Percentiles rank a stretch among this genome's conserved stretches.
Conservation (phyloP, 64 coral and sea anemone species). For the Catalaphyllia jardinei region DNA sequence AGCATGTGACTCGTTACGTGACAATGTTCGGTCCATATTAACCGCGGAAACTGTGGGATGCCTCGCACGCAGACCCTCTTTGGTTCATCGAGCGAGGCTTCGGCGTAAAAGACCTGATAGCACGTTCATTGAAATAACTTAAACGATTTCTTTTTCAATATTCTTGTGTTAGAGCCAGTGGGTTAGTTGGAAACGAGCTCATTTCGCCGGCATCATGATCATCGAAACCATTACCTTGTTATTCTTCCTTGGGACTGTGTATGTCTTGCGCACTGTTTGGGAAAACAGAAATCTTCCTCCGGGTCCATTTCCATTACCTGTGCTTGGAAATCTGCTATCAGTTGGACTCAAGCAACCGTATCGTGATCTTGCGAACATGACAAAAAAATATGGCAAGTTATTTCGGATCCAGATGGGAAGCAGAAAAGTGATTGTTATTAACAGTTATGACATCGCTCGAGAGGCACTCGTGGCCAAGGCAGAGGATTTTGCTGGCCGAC, state of each 20-base stretch:
- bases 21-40: too few relatives aligned
- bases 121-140: too few relatives aligned
- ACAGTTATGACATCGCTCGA: constrained; percentile 30
- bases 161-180: too few relatives aligned
- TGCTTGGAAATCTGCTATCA: constrained; percentile 49
- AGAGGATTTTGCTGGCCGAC: constrained; percentile 43
- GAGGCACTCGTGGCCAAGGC: constrained; percentile 36
- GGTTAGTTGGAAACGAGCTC: too few relatives aligned
- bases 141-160: too few relatives aligned
- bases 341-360: constrained; percentile 33
- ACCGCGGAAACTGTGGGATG: too few relatives aligned
- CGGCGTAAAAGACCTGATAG: too few relatives aligned
- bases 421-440: constrained; percentile 38
- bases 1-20: too few relatives aligned
- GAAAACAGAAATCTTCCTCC: constrained; percentile 20
- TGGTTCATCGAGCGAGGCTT: too few relatives aligned
- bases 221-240: background rate
- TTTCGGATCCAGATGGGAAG: constrained; percentile 33
- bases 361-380: constrained; percentile 37
- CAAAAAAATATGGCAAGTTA: constrained; percentile 43
- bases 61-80: too few relatives aligned
- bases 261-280: background rate
- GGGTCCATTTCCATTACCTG: constrained; percentile 43
- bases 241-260: background rate
- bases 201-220: background rate